phyloP scores from a whole-genome alignment of 2,113 vertebrate species.

The Oryzias curvinotus region DNA sequence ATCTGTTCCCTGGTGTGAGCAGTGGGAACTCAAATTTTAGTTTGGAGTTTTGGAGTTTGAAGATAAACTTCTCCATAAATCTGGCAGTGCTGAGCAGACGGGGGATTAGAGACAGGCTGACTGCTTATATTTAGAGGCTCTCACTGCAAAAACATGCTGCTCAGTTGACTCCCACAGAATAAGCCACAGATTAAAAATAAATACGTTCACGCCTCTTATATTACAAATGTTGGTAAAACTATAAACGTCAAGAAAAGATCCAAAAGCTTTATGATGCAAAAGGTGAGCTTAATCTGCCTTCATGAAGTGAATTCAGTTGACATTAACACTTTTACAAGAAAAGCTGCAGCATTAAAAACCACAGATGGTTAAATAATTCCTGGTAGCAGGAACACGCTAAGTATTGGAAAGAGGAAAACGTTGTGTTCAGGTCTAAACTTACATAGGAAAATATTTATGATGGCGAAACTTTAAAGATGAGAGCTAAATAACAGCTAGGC shows the following conservation, averaged over 20 bases:
- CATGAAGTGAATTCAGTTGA: constrained; percentile 55
- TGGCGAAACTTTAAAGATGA: constrained; percentile 41
- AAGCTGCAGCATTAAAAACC: constrained; percentile 51
- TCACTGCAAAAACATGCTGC: not conserved
- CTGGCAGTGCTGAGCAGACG: not conserved
- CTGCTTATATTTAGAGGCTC: not conserved
- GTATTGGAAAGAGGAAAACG: no score
- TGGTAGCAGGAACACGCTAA: constrained; percentile 43
- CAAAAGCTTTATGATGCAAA: constrained; percentile 18
- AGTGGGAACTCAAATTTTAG: not conserved
- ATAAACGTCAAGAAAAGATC: constrained; percentile 12
- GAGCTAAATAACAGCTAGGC: no score
- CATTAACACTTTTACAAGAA: constrained; percentile 51
- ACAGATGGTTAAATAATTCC: constrained; percentile 62
- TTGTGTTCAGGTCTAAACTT: no score
- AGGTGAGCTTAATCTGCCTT: constrained; percentile 40
- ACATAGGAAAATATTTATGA: no score
- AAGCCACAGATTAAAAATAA: constrained; percentile 15
- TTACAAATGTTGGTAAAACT: constrained; percentile 7
- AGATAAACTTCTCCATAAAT: not conserved
- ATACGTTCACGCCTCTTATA: constrained; percentile 18
- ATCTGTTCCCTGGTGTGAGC: not conserved
- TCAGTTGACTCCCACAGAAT: constrained; percentile 1
- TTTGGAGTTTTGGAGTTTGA: not conserved
- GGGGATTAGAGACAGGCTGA: not conserved